Evolutionary conservation across 2,888 invertebrate genomes (phyloP).

Genomic region (Chymomyza caudatula): DNA sequence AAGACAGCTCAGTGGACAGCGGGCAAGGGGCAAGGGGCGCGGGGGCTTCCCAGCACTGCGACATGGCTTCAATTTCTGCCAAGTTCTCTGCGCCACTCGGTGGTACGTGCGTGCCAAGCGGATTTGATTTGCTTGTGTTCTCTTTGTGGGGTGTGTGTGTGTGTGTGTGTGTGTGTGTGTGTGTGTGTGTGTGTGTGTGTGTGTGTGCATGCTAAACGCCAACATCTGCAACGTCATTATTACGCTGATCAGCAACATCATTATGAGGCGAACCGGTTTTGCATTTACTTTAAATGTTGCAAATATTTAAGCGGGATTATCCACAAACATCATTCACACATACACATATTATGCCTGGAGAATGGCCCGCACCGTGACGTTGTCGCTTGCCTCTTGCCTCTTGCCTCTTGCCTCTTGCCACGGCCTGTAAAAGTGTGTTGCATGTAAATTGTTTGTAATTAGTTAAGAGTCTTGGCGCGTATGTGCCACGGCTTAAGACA

Average conservation of each 20-base stretch:
- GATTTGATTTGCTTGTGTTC: constrained; percentile 50
- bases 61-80: not conserved
- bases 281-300: constrained; percentile 65
- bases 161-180: constrained; percentile 16
- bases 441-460: constrained; percentile 71
- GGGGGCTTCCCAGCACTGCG: not conserved
- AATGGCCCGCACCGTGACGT: not conserved
- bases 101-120: constrained; percentile 66
- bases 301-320: constrained; percentile 66
- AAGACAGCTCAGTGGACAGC: constrained; percentile 28
- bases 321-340: constrained; percentile 29
- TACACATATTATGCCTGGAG: not conserved
- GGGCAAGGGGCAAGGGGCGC: not conserved
- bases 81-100: not conserved
- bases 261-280: constrained; percentile 54
- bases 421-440: constrained; percentile 39
- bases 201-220: constrained; percentile 11
- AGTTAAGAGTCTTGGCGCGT: constrained; percentile 65
- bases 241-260: constrained; percentile 10
- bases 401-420: not conserved
- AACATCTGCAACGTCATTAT: constrained; percentile 53
- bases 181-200: constrained; percentile 5
- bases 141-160: constrained; percentile 17
- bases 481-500: not conserved
- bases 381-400: not conserved